Conservation (phyloP, 2,113 vertebrate genomes). For the Oenanthe melanoleuca region DNA sequence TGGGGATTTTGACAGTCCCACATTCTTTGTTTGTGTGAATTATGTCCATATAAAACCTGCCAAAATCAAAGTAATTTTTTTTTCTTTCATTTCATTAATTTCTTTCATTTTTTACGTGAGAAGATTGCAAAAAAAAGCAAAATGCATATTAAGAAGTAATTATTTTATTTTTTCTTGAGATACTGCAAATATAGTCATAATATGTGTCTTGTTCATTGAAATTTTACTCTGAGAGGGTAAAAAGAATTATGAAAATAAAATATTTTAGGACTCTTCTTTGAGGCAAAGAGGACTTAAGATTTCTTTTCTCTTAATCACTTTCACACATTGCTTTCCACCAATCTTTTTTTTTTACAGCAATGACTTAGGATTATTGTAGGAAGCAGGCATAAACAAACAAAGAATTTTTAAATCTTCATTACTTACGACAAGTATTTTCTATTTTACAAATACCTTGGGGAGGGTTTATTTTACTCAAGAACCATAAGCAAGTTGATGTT, state of each 20-base stretch:
- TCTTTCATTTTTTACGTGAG: background rate
- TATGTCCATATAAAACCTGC: background rate
- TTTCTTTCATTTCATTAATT: too few species aligned
- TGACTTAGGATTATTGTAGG: background rate
- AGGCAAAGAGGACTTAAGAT: background rate
- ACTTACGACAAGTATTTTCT: background rate
- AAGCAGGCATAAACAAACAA: background rate
- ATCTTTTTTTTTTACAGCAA: background rate
- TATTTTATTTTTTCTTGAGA: background rate
- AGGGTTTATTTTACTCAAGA: background rate
- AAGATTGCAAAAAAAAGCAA: background rate
- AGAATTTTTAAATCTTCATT: background rate
- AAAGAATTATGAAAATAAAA: background rate
- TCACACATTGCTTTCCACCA: background rate
- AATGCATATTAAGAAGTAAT: background rate
- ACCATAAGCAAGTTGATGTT: background rate
- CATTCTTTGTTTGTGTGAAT: background rate
- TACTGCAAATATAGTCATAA: background rate
- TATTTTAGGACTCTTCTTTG: background rate
- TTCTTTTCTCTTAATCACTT: background rate
- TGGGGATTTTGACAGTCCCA: background rate
- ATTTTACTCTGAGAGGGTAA: background rate
- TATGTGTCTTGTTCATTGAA: background rate
- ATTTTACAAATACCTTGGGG: background rate
- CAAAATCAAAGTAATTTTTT: background rate